These are phyloP conservation scores for Odobenus rosmarus DNA, from an alignment of 2,113 vertebrate species.

Conservation along the genomic window DNA sequence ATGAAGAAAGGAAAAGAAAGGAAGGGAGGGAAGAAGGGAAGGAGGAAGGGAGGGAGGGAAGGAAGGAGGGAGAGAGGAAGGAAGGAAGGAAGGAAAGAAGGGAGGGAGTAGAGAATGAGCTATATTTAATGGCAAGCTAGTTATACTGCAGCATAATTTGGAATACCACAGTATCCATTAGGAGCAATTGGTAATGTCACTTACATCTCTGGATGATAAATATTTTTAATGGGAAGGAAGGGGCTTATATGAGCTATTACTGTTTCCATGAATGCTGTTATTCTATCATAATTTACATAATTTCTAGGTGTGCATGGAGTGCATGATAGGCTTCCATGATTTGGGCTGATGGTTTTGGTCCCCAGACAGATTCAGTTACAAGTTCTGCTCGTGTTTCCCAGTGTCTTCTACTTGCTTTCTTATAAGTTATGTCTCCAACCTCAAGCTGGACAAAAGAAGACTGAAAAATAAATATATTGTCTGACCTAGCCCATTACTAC, in stretches of 20 bases:
- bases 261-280: neutral
- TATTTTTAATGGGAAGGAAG: neutral
- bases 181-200: neutral
- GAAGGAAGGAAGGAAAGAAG: accelerated
- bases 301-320: neutral
- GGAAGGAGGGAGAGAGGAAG: too few relatives aligned
- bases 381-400: neutral
- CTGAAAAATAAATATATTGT: neutral
- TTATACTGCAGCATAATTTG: neutral
- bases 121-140: neutral
- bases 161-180: neutral
- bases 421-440: neutral
- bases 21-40: too few relatives aligned
- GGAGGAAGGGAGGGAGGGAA: neutral
- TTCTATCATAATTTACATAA: neutral
- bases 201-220: neutral
- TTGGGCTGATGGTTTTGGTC: accelerated
- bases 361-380: neutral
- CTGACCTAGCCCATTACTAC: accelerated
- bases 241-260: neutral
- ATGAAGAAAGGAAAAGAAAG: neutral
- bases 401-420: neutral
- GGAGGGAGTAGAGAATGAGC: accelerated
- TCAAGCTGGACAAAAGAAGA: neutral
- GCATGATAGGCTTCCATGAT: accelerated